Evolutionary conservation across 2,888 invertebrate species (phyloP).

Genomic region (Ichneumoninae sp.): DNA sequence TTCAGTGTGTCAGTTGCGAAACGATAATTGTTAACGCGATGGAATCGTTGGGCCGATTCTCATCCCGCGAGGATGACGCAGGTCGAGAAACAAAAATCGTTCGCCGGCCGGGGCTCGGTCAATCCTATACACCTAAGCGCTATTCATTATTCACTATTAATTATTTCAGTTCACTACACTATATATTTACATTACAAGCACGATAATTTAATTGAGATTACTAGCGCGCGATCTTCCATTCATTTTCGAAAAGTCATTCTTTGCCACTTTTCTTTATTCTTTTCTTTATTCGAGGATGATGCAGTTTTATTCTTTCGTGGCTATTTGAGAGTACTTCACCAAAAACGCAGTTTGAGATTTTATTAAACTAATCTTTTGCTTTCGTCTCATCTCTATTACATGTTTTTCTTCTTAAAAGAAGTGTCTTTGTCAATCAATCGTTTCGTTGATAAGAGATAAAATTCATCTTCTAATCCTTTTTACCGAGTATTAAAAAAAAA

Average conservation of each 20-base stretch:
- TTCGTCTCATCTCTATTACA: neutral
- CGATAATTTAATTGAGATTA: conserved; percentile 58
- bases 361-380: neutral
- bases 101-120: neutral
- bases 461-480: neutral
- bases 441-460: neutral
- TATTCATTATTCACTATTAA: conserved; percentile 31
- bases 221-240: conserved; percentile 24
- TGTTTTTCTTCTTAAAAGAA: neutral
- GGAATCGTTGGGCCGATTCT: neutral
- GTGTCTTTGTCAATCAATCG: neutral
- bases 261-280: conserved; percentile 18
- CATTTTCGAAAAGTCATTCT: conserved; percentile 28
- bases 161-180: conserved; percentile 41
- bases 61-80: neutral
- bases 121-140: conserved; percentile 29
- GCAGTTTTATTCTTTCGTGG: conserved; percentile 14
- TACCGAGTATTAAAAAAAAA: neutral
- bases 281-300: neutral
- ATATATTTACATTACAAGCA: conserved; percentile 66
- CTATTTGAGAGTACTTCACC: neutral
- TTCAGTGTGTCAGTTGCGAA: neutral
- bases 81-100: neutral
- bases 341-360: neutral
- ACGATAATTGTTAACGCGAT: conserved; percentile 1